phyloP scores from a whole-genome alignment of 2,888 invertebrate genomes.

The Drosophila paracracens region DNA sequence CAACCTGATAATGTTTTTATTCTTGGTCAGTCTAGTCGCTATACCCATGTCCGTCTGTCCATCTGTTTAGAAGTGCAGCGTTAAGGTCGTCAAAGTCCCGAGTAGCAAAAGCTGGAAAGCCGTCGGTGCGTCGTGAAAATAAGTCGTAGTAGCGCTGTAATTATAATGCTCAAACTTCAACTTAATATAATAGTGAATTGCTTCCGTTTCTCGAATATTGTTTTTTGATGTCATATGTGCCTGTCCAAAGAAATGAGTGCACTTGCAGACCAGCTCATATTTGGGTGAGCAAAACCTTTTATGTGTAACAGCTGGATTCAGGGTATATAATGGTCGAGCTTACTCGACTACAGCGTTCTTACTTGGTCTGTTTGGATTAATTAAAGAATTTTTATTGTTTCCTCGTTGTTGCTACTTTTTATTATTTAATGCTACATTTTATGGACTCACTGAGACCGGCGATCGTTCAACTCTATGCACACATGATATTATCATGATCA shows the following conservation, averaged over 20 bases:
- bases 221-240: neutral
- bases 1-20: neutral
- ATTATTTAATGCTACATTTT: constrained; percentile 70
- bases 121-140: neutral
- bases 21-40: neutral
- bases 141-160: neutral
- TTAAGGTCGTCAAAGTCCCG: neutral
- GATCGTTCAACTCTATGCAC: constrained; percentile 68
- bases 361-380: constrained; percentile 44
- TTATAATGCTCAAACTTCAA: neutral
- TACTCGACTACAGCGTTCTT: neutral
- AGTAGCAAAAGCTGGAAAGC: too few species aligned
- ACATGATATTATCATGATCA: constrained; percentile 35
- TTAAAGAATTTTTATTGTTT: constrained; percentile 72
- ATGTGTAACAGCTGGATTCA: neutral
- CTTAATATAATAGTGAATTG: neutral
- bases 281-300: neutral
- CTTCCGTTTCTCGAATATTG: neutral
- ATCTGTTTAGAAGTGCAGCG: neutral
- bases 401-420: constrained; percentile 57
- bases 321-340: neutral
- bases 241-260: neutral
- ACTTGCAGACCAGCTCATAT: neutral
- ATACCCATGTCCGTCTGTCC: neutral
- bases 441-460: constrained; percentile 48